Evolutionary conservation across 53 echinoderm and acorn worm genomes (phyloP), one percentile per base, ranked within the genome.

Genomic region (Luidia sarsii): DNA sequence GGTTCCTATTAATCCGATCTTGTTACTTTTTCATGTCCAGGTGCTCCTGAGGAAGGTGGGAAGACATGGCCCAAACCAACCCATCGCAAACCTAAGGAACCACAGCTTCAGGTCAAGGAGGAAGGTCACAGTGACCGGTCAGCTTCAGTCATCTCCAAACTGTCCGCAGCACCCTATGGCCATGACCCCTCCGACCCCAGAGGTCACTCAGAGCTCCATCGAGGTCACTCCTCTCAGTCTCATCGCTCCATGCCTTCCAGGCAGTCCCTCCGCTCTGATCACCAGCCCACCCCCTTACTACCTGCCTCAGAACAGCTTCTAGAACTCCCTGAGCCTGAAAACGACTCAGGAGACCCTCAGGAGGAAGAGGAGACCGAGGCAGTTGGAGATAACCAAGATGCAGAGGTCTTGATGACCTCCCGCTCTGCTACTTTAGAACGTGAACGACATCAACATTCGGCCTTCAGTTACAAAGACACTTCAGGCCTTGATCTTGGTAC

Each of bases 31-130:
- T 22, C 16, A 3, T 39, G 7, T 79, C 33, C 57, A 94, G 94
- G 90, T 36, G 85, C 85, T 34, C 88, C 91, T 61, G 94, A 91
- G 60, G 85, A 85, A 51, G 79, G 79, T 33, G 75, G 69, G 50
- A 85, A 85, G 51, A 91, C 79, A 57, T 94, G 89, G 89, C 80
- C 89, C 23, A 86, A 83, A 72, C 83, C 93, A 9, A 50, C 87
- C n/a, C 79, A 39, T 3, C 64, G 62, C 22, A 72, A 65, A 73
- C 63, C 11, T 20, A 48, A 57, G 39, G 80, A 69, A 24, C 57
- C 70, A 25, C 19, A 57, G 2, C 23, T 13, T 36, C 65, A 30
- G 28, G 38, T 32, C 5, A 56, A 79, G 33, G 63, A 60, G 13
- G 70, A 61, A 18, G 32, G 60, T 22, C 69, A 87, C 34, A 36